Evolutionary conservation across 2,797 vertebrate species (phyloP).

Genomic region (Peromyscus eremicus): DNA sequence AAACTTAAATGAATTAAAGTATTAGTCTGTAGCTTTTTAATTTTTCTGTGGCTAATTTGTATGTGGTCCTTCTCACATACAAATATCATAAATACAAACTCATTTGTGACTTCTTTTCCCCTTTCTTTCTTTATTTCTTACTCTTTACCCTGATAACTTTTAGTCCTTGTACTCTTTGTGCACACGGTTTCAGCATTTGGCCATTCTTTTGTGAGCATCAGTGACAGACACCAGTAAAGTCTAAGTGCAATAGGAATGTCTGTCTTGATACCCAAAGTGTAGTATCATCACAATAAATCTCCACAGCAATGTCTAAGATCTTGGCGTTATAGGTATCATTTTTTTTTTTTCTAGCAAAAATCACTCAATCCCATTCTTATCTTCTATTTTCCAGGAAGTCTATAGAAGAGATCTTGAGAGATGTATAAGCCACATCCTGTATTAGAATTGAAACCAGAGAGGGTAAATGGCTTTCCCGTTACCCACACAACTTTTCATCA

Average conservation of each 20-base stretch:
- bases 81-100: neutral
- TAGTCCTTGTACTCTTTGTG: neutral
- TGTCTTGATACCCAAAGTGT: neutral
- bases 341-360: neutral
- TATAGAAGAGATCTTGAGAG: neutral
- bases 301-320: neutral
- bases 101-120: neutral
- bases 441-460: conserved; percentile 12
- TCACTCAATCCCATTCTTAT: neutral
- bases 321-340: neutral
- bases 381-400: neutral
- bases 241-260: neutral
- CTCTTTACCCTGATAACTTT: neutral
- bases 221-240: neutral
- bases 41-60: neutral
- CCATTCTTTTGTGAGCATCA: neutral
- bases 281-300: neutral
- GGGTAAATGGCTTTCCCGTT: neutral
- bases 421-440: neutral
- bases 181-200: neutral
- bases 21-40: neutral
- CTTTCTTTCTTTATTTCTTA: neutral
- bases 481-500: conserved; percentile 27
- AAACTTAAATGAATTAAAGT: neutral
- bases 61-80: neutral